Base-by-base conservation (phyloP, 2,797 vertebrate genomes). In the Lycodopsis pacificus region DNA sequence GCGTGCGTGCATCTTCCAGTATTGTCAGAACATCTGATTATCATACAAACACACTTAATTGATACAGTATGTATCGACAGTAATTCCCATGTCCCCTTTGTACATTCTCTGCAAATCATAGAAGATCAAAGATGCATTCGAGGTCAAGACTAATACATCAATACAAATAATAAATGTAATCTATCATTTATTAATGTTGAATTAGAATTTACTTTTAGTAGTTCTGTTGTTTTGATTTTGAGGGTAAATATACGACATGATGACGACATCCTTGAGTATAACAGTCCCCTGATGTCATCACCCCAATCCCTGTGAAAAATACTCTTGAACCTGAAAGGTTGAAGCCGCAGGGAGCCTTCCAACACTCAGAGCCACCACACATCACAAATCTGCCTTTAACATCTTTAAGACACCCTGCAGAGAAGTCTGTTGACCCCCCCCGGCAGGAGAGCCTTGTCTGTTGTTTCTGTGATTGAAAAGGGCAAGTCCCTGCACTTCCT, bases 391-490 rank as follows among this genome's bases (percentile, higher is more conserved):
- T 80, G 64, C 77, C 72, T 84, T 82, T 74, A 90, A 83, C 88
- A 71, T 88, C 71, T 86, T 83, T 84, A 82, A 84, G 90, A 73
- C 77, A 64, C 66, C 88, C 86, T 49, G 42, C 89, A 84, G 88
- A 86, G 84, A 88, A 78, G 90, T 90, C 83, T 87, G 83, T 80
- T 82, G 86, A 89, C 62, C 87, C 88, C 88, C 40, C 87, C 82
- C 74, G 65, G 88, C 87, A 84, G 86, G 91, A 93, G 85, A 88
- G 84, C 80, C 88, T 86, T 91, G 90, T 94, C 91, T 91, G 91
- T 94, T 94, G 88, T 93, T 92, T 67, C 59, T 88, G 80, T 80
- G 76, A 71, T 58, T 86, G 86, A 89, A 91, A 92, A 90, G 92
- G 76, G 81, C 88, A 85, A 73, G 79, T 88, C 71, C 66, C 76